Percentiles rank a stretch among this genome's conserved stretches.
Evolutionary conservation across 2,797 vertebrate species (phyloP).

Genomic region (Leptoclinus maculatus): DNA sequence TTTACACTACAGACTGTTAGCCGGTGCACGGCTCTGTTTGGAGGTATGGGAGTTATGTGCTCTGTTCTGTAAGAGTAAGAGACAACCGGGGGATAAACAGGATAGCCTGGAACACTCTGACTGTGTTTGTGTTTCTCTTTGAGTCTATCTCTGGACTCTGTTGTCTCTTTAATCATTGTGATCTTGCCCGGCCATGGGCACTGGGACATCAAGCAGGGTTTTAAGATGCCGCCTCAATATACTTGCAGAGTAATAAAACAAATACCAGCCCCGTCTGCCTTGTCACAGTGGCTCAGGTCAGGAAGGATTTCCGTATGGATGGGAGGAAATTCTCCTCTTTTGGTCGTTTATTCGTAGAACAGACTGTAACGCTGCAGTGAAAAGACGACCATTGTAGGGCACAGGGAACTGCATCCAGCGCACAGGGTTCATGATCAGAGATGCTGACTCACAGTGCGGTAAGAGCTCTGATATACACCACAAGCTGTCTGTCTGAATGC

Average conservation of each 20-base stretch:
- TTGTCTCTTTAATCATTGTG: constrained; percentile 59
- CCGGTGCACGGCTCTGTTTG: constrained; percentile 44
- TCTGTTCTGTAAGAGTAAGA: constrained; percentile 58
- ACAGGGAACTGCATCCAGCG: constrained; percentile 25
- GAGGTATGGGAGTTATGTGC: constrained; percentile 71
- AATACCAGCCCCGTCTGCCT: constrained; percentile 34
- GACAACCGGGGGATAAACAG: constrained; percentile 73
- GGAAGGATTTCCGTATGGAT: constrained; percentile 35
- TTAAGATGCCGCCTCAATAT: constrained; percentile 45
- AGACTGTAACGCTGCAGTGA: constrained; percentile 13
- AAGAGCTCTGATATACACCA: constrained; percentile 51
- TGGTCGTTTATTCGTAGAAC: constrained; percentile 2
- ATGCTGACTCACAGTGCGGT: constrained; percentile 69
- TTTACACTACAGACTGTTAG: constrained; percentile 74
- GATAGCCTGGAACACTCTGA: constrained; percentile 63
- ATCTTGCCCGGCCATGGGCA: constrained; percentile 50
- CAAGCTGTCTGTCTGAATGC: constrained; percentile 34
- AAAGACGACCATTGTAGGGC: constrained; percentile 56
- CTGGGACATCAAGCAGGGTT: constrained; percentile 32
- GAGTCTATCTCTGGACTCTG: constrained; percentile 38
- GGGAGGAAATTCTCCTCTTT: constrained; percentile 14
- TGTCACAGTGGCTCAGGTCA: constrained; percentile 31
- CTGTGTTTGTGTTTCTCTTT: constrained; percentile 50
- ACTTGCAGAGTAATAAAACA: constrained; percentile 51
- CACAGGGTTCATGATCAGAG: constrained; percentile 57